Evolutionary conservation across 2,797 vertebrate genomes (phyloP), one percentile per base, ranked within the genome.

Genomic region (Ciconia nigra): DNA sequence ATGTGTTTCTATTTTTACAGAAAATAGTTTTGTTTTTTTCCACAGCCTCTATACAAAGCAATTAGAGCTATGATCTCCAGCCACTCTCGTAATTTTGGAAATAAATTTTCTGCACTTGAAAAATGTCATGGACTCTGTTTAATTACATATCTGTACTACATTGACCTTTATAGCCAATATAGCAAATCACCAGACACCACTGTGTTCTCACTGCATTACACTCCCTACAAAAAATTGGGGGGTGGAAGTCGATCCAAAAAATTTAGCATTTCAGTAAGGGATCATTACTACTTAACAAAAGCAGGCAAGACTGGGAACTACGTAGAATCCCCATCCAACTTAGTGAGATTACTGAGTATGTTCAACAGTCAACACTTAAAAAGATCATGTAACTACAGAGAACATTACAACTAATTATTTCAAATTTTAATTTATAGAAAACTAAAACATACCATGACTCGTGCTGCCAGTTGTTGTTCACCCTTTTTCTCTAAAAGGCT

Each of bases 401-500:
- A 76, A 37, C 13, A 57, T 31, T 26, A 78, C 4, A 52, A 35
- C 10, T 44, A 41, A 77, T 55, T 52, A 65, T 62, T 82, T 69
- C 2, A 62, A 63, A 72, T 46, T 10, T 15, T 11, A 3, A 52
- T 51, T 39, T 66, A 66, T 25, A 52, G 62, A 88, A 93, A 94
- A 90, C 7, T 35, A 72, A 89, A 55, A 96, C 97, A 47, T 97
- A 99, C 99, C 98, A 97, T 98, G 95, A 99, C 94, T 90, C 97
- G 98, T 20, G 98, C 86, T 57, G 98, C 97, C 44, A 99, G 96
- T 5, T 37, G 14, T 20, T 90, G 85, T 44, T 99, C 97, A 57
- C 98, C 98, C 33, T 98, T 98, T 97, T 99, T 99, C 73, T 99
- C 98, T 29, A 99, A 97, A 65, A 99, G 98, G 51, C 70, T 97